Conservation (phyloP, 2,797 vertebrate species). For the Bradypodion pumilum region DNA sequence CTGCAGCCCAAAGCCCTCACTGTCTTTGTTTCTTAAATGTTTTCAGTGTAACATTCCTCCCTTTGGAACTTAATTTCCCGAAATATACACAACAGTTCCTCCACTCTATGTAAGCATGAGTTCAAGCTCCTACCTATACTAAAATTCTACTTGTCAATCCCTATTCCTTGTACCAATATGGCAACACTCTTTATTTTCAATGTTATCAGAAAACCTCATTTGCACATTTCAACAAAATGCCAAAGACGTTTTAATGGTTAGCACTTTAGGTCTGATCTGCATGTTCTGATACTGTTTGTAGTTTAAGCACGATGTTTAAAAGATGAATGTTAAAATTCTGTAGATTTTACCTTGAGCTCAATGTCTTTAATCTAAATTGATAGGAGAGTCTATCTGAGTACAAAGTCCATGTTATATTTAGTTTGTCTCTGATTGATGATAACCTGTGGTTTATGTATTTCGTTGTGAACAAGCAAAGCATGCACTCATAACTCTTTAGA, state of each 20-base stretch:
- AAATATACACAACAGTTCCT: conserved; percentile 68
- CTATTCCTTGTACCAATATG: conserved; percentile 95
- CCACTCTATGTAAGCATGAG: conserved; percentile 78
- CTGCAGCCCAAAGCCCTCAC: conserved; percentile 76
- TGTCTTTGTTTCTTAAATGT: conserved; percentile 74
- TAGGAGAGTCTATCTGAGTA: conserved; percentile 49
- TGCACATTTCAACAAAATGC: conserved; percentile 58
- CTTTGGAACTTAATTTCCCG: conserved; percentile 78
- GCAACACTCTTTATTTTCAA: conserved; percentile 73
- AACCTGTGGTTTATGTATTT: conserved; percentile 62
- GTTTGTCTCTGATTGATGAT: conserved; percentile 71
- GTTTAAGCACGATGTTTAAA: conserved; percentile 72
- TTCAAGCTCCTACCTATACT: conserved; percentile 80
- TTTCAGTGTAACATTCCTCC: conserved; percentile 72
- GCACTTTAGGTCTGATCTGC: conserved; percentile 63
- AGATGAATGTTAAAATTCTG: conserved; percentile 62
- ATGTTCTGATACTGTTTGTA: conserved; percentile 72
- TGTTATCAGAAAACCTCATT: conserved; percentile 43
- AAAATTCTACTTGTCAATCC: conserved; percentile 79
- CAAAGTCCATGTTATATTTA: conserved; percentile 52
- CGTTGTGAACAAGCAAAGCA: conserved; percentile 71
- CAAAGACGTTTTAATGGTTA: conserved; percentile 54
- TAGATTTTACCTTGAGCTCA: conserved; percentile 49
- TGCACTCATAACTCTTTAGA: conserved; percentile 65
- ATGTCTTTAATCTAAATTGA: conserved; percentile 47